phyloP scores from a whole-genome alignment of 2,113 vertebrate species.

The Ciconia maguari region DNA sequence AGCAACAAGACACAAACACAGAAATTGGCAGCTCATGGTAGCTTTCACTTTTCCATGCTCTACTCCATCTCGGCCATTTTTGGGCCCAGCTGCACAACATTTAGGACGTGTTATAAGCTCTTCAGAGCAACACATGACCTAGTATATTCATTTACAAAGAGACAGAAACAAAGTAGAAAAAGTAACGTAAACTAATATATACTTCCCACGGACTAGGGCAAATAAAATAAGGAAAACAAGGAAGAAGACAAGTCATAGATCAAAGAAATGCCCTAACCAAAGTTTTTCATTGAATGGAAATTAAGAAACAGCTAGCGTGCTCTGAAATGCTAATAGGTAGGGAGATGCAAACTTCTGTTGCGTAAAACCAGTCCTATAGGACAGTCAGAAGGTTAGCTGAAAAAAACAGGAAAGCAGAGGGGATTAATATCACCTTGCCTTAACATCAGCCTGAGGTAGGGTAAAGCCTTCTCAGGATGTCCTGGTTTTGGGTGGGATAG shows the following conservation, averaged over 20 bases:
- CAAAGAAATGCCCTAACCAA: not conserved
- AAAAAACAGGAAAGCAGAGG: not conserved
- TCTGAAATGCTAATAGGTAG: not conserved
- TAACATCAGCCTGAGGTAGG: not conserved
- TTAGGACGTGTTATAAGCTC: not conserved
- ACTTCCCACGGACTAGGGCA: not conserved
- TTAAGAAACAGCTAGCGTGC: not conserved
- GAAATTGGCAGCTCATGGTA: not conserved
- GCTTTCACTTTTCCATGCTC: not conserved
- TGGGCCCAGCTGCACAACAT: not conserved
- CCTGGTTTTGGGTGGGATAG: too few relatives aligned
- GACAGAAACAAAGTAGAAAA: not conserved
- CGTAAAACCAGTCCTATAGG: not conserved
- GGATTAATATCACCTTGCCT: not conserved
- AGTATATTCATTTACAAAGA: not conserved
- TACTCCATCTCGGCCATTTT: not conserved
- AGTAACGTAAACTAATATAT: not conserved
- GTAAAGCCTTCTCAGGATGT: not conserved
- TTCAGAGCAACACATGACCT: not conserved
- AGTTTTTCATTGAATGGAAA: not conserved
- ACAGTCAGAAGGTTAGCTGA: not conserved
- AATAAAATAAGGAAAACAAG: not conserved
- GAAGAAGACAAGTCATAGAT: not conserved
- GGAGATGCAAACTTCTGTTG: not conserved
- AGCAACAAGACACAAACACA: not conserved